These are phyloP conservation scores for Valencia hispanica DNA, from an alignment of 2,797 vertebrate species.

Conservation along the genomic window DNA sequence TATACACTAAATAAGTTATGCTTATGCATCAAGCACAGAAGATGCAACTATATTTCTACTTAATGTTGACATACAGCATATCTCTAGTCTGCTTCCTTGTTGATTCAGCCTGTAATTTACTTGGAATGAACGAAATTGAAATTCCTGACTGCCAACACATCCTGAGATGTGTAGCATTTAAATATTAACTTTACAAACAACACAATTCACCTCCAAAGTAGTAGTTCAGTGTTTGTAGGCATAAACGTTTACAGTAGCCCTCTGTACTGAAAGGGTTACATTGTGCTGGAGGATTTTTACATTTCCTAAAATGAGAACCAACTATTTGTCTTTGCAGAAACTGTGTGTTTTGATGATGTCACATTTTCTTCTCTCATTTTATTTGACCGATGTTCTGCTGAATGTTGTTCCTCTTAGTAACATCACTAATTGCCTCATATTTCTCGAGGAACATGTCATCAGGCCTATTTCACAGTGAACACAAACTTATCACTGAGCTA, in stretches of 20 bases:
- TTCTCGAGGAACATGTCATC: conserved; percentile 34
- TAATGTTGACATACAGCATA: neutral
- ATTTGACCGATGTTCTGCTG: conserved; percentile 39
- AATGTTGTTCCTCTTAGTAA: conserved; percentile 38
- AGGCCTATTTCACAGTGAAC: conserved; percentile 32
- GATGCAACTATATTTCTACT: neutral
- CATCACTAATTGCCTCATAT: conserved; percentile 42
- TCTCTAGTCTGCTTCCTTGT: neutral
- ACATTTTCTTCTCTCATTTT: conserved; percentile 15
- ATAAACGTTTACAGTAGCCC: neutral
- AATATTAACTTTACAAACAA: neutral
- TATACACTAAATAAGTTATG: neutral
- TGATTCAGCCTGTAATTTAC: neutral
- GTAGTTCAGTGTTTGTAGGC: neutral
- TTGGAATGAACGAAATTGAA: neutral
- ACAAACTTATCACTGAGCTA: conserved; percentile 44
- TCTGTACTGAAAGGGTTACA: conserved; percentile 1
- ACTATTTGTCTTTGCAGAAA: conserved; percentile 5
- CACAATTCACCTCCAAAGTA: neutral
- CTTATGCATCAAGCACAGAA: neutral
- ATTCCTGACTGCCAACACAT: neutral
- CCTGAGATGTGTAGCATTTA: neutral
- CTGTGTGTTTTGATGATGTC: conserved; percentile 26
- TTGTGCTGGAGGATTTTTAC: neutral
- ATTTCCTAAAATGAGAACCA: conserved; percentile 3